These are phyloP conservation scores for Zosterops pallidus DNA, from an alignment of 2,113 vertebrate species.

Conservation along the genomic window DNA sequence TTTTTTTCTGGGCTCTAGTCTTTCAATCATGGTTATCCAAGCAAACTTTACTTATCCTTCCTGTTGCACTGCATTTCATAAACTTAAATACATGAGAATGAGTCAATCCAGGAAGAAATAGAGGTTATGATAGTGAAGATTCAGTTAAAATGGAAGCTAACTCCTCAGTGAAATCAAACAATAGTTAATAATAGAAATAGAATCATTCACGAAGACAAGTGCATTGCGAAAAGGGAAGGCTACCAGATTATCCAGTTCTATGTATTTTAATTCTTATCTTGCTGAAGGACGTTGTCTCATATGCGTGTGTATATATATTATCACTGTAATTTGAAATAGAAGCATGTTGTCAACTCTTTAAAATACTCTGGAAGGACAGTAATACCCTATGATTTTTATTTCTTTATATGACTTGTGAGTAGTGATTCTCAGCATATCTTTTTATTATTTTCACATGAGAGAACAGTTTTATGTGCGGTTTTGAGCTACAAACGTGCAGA, in stretches of 20 bases:
- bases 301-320: fast-evolving
- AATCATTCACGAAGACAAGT: neutral
- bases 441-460: neutral
- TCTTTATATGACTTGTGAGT: neutral
- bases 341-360: neutral
- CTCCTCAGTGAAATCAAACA: neutral
- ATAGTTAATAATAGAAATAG: neutral
- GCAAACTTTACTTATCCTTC: neutral
- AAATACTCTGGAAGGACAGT: neutral
- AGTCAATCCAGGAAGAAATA: neutral
- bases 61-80: neutral
- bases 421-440: neutral
- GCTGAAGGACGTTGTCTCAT: neutral
- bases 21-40: neutral
- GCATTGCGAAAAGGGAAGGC: neutral
- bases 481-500: neutral
- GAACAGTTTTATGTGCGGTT: neutral
- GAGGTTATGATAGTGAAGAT: neutral
- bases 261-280: neutral
- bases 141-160: neutral
- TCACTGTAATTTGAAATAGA: neutral
- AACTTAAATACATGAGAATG: neutral
- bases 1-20: neutral
- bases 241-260: neutral
- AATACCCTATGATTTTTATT: neutral